Evolutionary conservation across 35 echinoderm and acorn worm genomes (phyloP), one percentile per base, ranked within the genome.

Genomic region (Patiria miniata): DNA sequence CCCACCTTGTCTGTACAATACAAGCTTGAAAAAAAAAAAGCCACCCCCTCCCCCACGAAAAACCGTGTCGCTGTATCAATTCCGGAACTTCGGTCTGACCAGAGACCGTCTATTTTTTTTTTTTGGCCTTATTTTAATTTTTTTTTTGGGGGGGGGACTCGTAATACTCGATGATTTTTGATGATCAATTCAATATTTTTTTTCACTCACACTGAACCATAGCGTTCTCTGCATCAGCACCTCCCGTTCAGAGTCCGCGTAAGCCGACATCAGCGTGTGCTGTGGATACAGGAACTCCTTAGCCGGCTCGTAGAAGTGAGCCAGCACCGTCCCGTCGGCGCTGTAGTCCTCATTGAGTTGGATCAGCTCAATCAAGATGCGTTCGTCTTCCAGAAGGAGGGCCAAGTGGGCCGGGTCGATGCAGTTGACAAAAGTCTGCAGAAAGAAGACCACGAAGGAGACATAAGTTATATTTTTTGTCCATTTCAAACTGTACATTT

Each of bases 271-370:
- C 51, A 99, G 68, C 23, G 68, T 83, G 29, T 91, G 77, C 53
- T 92, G 86, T 12, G 96, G 96, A 78, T 95, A 99, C 40, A 99
- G 79, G 47, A 99, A 99, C 19, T 95, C 90, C 80, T 90, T 86
- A 15, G 86, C 82, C 1, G 92, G 92, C 12, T 81, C 61, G 50
- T 94, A 85, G 73, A 92, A 92, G 83, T 87, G 87, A 65, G 96
- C 96, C 37, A 99, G 76, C 0, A 99, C 93, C 26, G 89, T 87
- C 29, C 92, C 89, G 18, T 94, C 96, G 37, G 54, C 38, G 19
- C 84, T 80, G 68, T 87, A 89, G 39, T 89, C 96, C 44, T 94
- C 89, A 28, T 89, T 68, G 36, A 99, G 79, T 59, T 99, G 96
- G 52, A 99, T 99, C 38, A 99, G 69, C 51, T 99, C 96, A 50